phyloP scores from a whole-genome alignment of 2,888 invertebrate genomes.

The Graphium colonna region DNA sequence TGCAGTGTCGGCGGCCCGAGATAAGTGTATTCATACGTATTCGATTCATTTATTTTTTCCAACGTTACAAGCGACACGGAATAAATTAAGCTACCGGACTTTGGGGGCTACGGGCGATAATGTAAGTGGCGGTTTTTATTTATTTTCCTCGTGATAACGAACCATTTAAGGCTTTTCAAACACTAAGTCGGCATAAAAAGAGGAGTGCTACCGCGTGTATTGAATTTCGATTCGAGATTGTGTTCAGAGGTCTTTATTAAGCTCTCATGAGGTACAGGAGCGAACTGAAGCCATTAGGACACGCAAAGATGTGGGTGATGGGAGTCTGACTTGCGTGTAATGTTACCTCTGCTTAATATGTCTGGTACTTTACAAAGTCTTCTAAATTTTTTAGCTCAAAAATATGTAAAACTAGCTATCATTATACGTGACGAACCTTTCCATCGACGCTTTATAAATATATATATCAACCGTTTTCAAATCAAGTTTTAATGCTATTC shows the following conservation, averaged over 20 bases:
- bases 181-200: conserved; percentile 21
- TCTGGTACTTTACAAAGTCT: too few relatives aligned
- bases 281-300: not conserved
- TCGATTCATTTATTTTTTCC: conserved; percentile 39
- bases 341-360: too few relatives aligned
- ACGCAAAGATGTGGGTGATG: too few relatives aligned
- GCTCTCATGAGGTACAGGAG: not conserved
- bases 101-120: conserved; percentile 39
- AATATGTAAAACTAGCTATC: too few relatives aligned
- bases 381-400: too few relatives aligned
- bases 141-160: conserved; percentile 28
- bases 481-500: too few relatives aligned
- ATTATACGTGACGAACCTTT: too few relatives aligned
- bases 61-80: conserved; percentile 56
- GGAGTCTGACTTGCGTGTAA: too few relatives aligned
- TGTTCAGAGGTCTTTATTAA: conserved; percentile 15
- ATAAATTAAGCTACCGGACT: conserved; percentile 76
- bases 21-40: conserved; percentile 51
- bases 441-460: too few relatives aligned
- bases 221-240: conserved; percentile 11
- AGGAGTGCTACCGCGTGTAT: conserved; percentile 11
- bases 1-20: conserved; percentile 32
- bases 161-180: conserved; percentile 22
- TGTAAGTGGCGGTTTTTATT: conserved; percentile 41
- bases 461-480: too few relatives aligned